Base-by-base conservation (phyloP, 1,140 invertebrate genomes). In the Reticulitermes speratus region DNA sequence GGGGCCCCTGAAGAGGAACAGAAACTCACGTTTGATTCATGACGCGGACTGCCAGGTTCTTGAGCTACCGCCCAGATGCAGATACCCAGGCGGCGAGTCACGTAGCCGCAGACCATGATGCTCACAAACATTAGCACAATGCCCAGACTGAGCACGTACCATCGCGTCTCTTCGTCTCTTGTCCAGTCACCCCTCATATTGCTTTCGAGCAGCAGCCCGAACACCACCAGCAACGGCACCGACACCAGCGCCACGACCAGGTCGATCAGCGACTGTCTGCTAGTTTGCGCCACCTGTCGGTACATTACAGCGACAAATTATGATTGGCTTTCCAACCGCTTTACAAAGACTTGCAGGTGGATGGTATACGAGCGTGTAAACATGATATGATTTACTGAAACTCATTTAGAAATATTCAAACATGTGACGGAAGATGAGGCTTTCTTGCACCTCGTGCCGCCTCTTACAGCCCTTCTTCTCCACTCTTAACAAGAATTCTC, bases 31-130 rank as follows among this genome's bases (percentile, higher is more conserved):
- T 44, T n/a, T 9, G 32, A 23, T 44, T 12, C 38, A 2, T 48
- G 16, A 48, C 48, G 48, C 8, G 16, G 45, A 32, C 5, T 84
- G 44, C 19, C 14, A 5, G n/a, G 44, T 44, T 55, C n/a, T 9
- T 82, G 55, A 2, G 48, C 25, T n/a, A 45, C 83, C 1, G 52
- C n/a, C 86, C 86, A 86, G 25, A 84, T 30, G 69, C 87, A 87
- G 25, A 86, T 59, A 9, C 87, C 87, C 23, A 87, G 85, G 32
- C 87, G 85, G 44, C 84, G 87, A 3, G 83, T 87, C 3, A 86
- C 85, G 44, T 87, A 87, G 75, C 87, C 86, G 32, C 87, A 87
- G 14, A 84, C 84, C 45, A 87, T 45, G 32, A 87, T 21, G 38
- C 38, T 52, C 16, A 87, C 82, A 23, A 65, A 59, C 7, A 87